Evolutionary conservation across 1,140 invertebrate species (phyloP), one percentile per base, ranked within the genome.

Genomic region (Cydia splendana): DNA sequence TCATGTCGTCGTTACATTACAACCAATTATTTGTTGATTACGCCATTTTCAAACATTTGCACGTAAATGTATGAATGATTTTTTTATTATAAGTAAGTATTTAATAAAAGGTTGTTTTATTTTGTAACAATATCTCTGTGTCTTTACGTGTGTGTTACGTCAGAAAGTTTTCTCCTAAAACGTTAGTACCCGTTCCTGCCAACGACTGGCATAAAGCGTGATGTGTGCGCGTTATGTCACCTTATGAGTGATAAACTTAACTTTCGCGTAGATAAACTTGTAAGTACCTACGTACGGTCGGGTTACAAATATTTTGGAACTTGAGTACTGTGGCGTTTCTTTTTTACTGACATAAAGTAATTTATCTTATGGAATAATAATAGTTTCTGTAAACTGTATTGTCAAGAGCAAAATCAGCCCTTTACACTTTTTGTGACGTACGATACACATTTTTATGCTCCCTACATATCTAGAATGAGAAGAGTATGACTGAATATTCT

Each of bases 21-120:
- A 13, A 65, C 65, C 12, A 30, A 28, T n/a, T 65, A 65, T 34
- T 65, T 28, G 65, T 13, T 13, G 20, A 65, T 65, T 30, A 38
- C 34, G 34, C 34, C 34, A 38, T 42, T 42, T 38, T 42, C 38
- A 42, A 9, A 42, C 9, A 42, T 42, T 42, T 42, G 38, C 38
- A 42, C 7, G 38, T 42, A 42, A 38, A 42, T 42, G 38, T 42
- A 42, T 10, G 38, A 42, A 2, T 1, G 7, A 34, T 9, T 42
- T 42, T 42, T 42, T 42, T 28, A 65, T 12, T 65, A 65, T 65
- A 65, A 65, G 65, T 65, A 65, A 65, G 65, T 28, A 65, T 65
- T 65, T 65, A 65, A 65, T 28, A 15, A 15, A 65, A 28, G 9
- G 2, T 65, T 65, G 65, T 65, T 30, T 65, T 65, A 65, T 65